Percentiles rank a stretch among this genome's conserved stretches.
phyloP scores from a whole-genome alignment of 2,113 vertebrate species.

The Syngnathus typhle region DNA sequence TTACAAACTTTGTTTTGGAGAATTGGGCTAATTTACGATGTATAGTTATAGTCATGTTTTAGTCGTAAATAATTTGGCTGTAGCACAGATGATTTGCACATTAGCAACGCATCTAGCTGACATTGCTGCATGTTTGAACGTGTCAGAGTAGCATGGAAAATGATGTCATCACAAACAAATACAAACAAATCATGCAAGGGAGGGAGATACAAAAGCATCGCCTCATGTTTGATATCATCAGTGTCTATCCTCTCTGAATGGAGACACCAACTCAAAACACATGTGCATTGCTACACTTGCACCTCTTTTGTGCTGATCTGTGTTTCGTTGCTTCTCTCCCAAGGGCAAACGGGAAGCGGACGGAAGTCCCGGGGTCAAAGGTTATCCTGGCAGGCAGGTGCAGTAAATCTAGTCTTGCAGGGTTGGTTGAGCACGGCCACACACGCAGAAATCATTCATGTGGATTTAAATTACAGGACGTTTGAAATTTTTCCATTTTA shows the following conservation, averaged over 20 bases:
- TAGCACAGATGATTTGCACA: neutral
- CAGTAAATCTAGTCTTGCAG: slow-evolving; percentile 93
- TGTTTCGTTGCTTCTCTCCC: slow-evolving; percentile 39
- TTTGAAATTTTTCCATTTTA: too few species aligned
- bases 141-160: too few species aligned
- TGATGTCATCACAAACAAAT: too few species aligned
- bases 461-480: too few species aligned
- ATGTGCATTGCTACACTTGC: neutral
- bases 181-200: too few species aligned
- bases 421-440: slow-evolving; percentile 59
- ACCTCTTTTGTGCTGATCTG: slow-evolving; percentile 9
- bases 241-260: too few species aligned
- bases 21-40: neutral
- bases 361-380: slow-evolving; percentile 96
- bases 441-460: slow-evolving; percentile 8
- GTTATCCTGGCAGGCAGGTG: slow-evolving; percentile 99
- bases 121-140: neutral
- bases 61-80: neutral
- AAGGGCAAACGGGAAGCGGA: slow-evolving; percentile 84
- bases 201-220: too few species aligned
- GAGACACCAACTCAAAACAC: slow-evolving; percentile 12
- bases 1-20: neutral
- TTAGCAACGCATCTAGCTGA: neutral
- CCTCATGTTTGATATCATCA: too few species aligned
- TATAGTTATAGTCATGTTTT: neutral